Evolutionary conservation across 2,113 vertebrate genomes (phyloP).

Genomic region (Odontophorus gujanensis): DNA sequence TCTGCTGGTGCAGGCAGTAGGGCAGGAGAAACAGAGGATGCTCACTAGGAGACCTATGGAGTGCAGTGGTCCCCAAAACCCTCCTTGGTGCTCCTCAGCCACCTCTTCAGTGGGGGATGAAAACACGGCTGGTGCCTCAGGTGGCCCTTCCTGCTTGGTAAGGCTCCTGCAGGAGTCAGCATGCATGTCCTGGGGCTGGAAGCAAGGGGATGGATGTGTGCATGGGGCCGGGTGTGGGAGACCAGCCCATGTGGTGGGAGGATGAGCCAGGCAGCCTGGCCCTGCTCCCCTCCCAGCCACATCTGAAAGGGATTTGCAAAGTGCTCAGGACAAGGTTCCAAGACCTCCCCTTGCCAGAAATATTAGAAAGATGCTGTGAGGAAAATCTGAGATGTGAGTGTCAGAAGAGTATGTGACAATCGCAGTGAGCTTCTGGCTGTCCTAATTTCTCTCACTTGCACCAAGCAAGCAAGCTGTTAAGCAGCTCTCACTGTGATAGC

Average conservation of each 20-base stretch:
- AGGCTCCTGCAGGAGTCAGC: fast-evolving
- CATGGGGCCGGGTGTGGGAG: not conserved
- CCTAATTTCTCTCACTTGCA: not conserved
- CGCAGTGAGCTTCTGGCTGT: not conserved
- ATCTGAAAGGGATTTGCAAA: constrained; percentile 7
- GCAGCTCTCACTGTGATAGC: not conserved
- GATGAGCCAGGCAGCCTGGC: not conserved
- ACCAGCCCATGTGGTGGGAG: not conserved
- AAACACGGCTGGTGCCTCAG: fast-evolving
- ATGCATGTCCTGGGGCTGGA: not conserved
- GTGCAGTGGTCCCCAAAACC: not conserved
- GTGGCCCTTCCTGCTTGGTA: fast-evolving
- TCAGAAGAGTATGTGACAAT: not conserved
- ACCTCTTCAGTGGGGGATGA: fast-evolving
- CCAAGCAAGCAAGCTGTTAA: not conserved
- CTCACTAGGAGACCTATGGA: not conserved
- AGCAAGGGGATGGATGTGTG: fast-evolving
- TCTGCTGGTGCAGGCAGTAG: fast-evolving
- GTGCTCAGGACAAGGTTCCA: not conserved
- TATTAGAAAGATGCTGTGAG: not conserved
- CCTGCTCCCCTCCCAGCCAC: not conserved
- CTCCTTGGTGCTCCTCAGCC: not conserved
- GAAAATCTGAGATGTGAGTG: not conserved
- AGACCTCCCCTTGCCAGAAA: not conserved
- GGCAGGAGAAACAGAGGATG: not conserved